phyloP scores from a whole-genome alignment of 2,888 invertebrate genomes.

The Leucozona laternaria region DNA sequence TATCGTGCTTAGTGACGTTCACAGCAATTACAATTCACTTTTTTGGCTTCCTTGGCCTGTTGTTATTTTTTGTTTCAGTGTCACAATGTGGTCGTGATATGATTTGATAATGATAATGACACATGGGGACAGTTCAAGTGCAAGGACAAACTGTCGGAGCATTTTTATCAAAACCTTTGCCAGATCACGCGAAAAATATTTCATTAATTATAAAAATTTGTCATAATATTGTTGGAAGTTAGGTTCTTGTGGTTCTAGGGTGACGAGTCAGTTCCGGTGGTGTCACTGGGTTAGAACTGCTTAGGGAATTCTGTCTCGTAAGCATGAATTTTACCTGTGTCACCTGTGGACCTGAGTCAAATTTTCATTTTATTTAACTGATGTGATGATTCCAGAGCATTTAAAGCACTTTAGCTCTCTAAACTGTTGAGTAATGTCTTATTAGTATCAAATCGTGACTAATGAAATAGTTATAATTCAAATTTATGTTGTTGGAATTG shows the following conservation, averaged over 20 bases:
- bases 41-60: conserved; percentile 38
- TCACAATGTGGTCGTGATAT: conserved; percentile 22
- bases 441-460: background rate
- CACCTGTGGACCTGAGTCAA: too few relatives aligned
- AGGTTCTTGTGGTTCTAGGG: background rate
- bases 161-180: background rate
- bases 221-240: background rate
- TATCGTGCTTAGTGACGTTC: conserved; percentile 34
- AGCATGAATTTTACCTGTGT: background rate
- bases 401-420: background rate
- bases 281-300: background rate
- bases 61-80: background rate
- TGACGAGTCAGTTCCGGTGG: background rate
- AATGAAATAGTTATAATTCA: background rate
- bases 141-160: conserved; percentile 23
- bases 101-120: conserved; percentile 18
- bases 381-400: too few relatives aligned
- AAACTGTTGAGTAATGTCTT: background rate
- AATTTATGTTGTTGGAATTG: conserved; percentile 52
- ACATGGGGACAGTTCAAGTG: conserved; percentile 46
- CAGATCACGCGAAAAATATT: conserved; percentile 41
- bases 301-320: background rate
- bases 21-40: conserved; percentile 48
- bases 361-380: too few relatives aligned
- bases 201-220: conserved; percentile 17